Conservation (phyloP, 1,140 invertebrate species). For the Eurosta solidaginis region DNA sequence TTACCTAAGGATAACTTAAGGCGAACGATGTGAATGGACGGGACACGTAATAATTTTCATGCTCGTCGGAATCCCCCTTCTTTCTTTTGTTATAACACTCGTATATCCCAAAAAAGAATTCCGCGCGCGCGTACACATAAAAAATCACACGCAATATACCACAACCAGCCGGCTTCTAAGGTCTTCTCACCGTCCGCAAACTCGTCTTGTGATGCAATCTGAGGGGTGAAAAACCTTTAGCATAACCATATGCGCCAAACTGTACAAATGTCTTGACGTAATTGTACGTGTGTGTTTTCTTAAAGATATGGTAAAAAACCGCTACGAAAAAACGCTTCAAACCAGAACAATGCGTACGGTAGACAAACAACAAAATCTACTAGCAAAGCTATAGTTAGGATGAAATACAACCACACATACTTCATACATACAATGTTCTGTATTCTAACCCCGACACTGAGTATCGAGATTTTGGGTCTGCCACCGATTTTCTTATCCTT, state of each 20-base stretch:
- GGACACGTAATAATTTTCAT: constrained; percentile 32
- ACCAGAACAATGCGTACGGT: background rate
- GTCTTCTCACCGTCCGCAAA: background rate
- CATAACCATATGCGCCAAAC: background rate
- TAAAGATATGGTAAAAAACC: constrained; percentile 20
- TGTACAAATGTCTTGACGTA: background rate
- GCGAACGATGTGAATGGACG: constrained; percentile 29
- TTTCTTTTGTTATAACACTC: background rate
- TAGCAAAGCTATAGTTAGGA: background rate
- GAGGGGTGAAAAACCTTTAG: constrained; percentile 30
- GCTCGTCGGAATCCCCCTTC: background rate
- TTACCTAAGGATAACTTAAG: constrained; percentile 15
- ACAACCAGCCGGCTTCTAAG: constrained; percentile 14
- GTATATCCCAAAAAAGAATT: constrained; percentile 17
- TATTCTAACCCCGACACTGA: background rate
- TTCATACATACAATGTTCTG: background rate
- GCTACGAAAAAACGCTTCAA: background rate
- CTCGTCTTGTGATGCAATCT: constrained; percentile 10
- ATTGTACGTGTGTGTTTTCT: constrained; percentile 23
- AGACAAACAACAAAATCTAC: constrained; percentile 6
- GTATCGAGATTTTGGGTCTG: background rate
- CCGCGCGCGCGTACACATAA: constrained; percentile 14
- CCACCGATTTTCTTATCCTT: constrained; percentile 1
- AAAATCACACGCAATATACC: constrained; percentile 15
- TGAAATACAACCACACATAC: background rate